phyloP scores from a whole-genome alignment of 2,797 vertebrate genomes.

The Chaetophractus vellerosus region DNA sequence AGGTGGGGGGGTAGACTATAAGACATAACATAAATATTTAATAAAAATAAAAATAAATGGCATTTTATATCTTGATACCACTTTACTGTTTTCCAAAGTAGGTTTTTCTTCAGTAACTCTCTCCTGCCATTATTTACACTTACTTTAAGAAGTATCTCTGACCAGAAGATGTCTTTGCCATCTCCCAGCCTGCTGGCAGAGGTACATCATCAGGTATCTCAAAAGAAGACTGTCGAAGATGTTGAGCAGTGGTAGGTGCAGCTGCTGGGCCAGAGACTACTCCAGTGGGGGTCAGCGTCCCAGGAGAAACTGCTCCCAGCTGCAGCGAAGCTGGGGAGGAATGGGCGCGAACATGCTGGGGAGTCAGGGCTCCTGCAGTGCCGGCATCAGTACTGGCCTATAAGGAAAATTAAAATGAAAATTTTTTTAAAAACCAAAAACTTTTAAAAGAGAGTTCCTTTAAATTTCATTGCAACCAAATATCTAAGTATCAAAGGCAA shows the following conservation, averaged over 20 bases:
- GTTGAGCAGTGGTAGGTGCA: conserved; percentile 94
- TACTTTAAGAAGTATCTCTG: conserved; percentile 98
- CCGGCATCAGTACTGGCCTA: conserved; percentile 97
- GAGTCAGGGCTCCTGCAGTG: conserved; percentile 93
- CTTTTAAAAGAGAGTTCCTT: not conserved
- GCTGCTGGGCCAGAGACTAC: conserved; percentile 91
- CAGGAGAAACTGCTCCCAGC: conserved; percentile 94
- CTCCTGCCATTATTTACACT: conserved; percentile 85
- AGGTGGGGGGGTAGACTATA: not conserved
- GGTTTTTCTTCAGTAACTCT: not conserved
- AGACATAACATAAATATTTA: not conserved
- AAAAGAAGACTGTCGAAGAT: conserved; percentile 97
- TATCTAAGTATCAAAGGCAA: conserved; percentile 43
- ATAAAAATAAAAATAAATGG: not conserved
- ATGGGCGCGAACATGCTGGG: conserved; percentile 96
- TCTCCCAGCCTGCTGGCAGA: conserved; percentile 97
- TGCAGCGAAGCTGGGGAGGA: conserved; percentile 97
- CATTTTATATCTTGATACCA: not conserved
- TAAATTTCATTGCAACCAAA: conserved; percentile 35
- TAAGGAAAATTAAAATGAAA: conserved; percentile 73
- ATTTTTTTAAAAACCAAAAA: not conserved
- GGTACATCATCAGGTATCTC: conserved; percentile 97
- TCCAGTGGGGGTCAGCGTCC: conserved; percentile 91
- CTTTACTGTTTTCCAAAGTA: not conserved
- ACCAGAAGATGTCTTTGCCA: conserved; percentile 97